Evolutionary conservation across 2,113 vertebrate species (phyloP).

Genomic region (Zeus faber): DNA sequence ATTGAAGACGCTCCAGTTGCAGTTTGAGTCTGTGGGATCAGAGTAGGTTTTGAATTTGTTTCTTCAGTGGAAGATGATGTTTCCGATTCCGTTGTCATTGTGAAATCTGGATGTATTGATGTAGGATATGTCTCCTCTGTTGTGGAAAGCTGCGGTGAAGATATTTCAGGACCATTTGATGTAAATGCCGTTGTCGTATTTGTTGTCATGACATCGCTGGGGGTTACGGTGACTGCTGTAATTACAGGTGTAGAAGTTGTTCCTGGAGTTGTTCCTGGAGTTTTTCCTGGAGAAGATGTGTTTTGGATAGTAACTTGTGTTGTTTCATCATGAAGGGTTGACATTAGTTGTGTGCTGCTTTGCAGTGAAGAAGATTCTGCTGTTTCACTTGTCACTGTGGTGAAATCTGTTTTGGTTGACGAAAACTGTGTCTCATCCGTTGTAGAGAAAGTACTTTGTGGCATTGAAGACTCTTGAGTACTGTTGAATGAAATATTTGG

Average conservation of each 20-base stretch:
- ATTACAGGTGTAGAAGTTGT: neutral
- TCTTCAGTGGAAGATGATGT: neutral
- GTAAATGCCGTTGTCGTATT: neutral
- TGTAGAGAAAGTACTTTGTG: neutral
- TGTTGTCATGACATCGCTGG: neutral
- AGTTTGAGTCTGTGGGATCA: neutral
- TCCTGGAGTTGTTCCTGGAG: no score
- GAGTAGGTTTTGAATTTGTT: neutral
- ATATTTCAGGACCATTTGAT: no score
- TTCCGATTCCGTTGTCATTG: neutral
- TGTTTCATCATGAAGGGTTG: neutral
- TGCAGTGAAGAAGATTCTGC: neutral
- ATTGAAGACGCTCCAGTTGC: neutral
- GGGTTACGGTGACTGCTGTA: no score
- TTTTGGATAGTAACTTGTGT: no score
- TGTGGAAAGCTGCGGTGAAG: neutral
- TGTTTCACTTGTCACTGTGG: neutral
- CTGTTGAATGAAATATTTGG: neutral
- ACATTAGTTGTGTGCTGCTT: neutral
- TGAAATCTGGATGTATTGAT: no score
- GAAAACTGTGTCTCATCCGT: neutral
- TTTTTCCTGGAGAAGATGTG: no score
- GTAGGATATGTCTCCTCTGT: neutral
- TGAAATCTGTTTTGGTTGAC: no score
- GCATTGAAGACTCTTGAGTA: neutral